Conservation (phyloP, 2,888 invertebrate species). For the Platycheirus rosarum region DNA sequence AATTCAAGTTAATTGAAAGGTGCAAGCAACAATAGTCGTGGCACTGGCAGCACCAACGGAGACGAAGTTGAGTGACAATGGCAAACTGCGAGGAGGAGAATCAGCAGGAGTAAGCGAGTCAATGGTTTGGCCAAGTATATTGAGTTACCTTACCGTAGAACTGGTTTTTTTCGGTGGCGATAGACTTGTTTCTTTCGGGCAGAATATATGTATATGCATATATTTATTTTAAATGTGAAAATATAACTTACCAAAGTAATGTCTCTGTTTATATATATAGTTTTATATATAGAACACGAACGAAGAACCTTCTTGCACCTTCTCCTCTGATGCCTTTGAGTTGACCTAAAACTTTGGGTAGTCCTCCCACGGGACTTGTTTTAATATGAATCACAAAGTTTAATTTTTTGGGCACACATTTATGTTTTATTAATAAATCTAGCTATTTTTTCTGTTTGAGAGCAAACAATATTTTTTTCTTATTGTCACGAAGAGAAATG, state of each 20-base stretch:
- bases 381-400: conserved; percentile 27
- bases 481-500: conserved; percentile 45
- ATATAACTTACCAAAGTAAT: conserved; percentile 71
- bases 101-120: conserved; percentile 31
- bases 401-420: conserved; percentile 10
- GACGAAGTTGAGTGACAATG: conserved; percentile 17
- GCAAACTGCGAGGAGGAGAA: conserved; percentile 25
- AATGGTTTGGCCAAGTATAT: conserved; percentile 62
- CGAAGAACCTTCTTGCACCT: conserved; percentile 19
- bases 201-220: conserved; percentile 8
- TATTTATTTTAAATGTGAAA: conserved; percentile 51
- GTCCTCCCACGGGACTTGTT: conserved; percentile 35
- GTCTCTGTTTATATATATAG: conserved; percentile 41
- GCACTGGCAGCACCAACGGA: conserved; percentile 36
- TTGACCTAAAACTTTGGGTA: conserved; percentile 21
- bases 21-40: conserved; percentile 73
- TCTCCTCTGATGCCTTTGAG: not conserved
- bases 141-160: conserved; percentile 71
- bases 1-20: conserved; percentile 73
- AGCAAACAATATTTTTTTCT: conserved; percentile 51
- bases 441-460: not conserved
- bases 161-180: conserved; percentile 73
- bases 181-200: conserved; percentile 67
- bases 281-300: conserved; percentile 38
- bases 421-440: conserved; percentile 26